Conservation (phyloP, 2,888 invertebrate genomes). For the Thysanoteuthis rhombus region DNA sequence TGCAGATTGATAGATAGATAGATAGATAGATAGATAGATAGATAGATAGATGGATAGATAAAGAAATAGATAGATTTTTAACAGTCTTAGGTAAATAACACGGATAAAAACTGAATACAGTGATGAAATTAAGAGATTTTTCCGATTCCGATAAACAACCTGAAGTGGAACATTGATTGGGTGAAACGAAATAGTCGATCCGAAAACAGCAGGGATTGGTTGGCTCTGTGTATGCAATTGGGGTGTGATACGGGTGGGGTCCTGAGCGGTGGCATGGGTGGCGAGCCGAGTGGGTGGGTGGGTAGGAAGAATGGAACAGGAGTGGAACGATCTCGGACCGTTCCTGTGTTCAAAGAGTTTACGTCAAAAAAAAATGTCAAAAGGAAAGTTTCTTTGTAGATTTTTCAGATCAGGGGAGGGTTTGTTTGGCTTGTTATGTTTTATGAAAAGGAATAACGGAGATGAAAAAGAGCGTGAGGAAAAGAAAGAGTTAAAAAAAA, state of each 20-base stretch:
- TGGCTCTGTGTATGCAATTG: background rate
- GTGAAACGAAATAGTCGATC: background rate
- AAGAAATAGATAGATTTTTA: background rate
- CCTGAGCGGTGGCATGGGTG: background rate
- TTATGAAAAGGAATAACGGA: no score
- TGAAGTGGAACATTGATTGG: background rate
- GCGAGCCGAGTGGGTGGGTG: background rate
- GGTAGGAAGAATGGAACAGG: background rate
- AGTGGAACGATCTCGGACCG: background rate
- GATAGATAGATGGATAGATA: background rate
- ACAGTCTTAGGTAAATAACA: background rate
- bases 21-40: background rate
- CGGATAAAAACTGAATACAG: background rate
- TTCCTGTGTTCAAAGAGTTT: background rate
- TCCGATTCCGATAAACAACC: background rate
- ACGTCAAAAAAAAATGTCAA: conserved; percentile 1
- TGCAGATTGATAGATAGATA: background rate
- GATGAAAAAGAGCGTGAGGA: no score
- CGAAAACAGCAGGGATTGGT: background rate
- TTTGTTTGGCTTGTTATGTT: background rate
- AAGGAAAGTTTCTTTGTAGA: background rate
- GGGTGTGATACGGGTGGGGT: background rate
- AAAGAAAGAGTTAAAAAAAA: no score
- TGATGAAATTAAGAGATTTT: background rate
- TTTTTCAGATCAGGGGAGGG: background rate